Conservation (phyloP, 2,888 invertebrate species). For the Hypomecis punctinalis region DNA sequence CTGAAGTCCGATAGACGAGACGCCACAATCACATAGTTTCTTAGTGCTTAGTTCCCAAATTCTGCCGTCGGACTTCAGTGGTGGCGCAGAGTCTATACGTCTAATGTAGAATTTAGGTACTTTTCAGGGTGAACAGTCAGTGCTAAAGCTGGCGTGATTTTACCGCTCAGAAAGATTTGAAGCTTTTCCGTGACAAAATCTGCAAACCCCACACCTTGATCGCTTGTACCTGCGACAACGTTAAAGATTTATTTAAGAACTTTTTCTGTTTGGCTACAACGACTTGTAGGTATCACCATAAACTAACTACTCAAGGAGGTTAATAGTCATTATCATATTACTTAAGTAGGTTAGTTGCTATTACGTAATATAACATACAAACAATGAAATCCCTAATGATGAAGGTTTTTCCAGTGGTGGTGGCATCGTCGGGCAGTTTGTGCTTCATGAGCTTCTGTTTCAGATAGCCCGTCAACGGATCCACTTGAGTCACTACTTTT, state of each 20-base stretch:
- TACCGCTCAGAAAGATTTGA: constrained; percentile 69
- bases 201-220: constrained; percentile 78
- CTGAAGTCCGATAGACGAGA: too few relatives aligned
- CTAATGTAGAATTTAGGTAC: constrained; percentile 55
- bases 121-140: constrained; percentile 81
- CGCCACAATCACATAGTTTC: too few relatives aligned
- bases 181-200: constrained; percentile 79
- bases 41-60: too few relatives aligned
- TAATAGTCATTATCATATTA: too few relatives aligned
- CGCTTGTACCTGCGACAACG: constrained; percentile 63
- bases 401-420: constrained; percentile 75
- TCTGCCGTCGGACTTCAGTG: too few relatives aligned
- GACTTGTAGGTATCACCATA: too few relatives aligned
- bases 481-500: constrained; percentile 58
- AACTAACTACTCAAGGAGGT: too few relatives aligned
- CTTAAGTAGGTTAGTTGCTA: too few relatives aligned
- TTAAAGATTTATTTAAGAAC: background rate
- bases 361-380: constrained; percentile 66
- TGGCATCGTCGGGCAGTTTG: constrained; percentile 79
- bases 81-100: background rate
- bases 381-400: constrained; percentile 83
- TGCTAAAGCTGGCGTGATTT: constrained; percentile 65
- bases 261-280: too few relatives aligned
- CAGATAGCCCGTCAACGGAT: constrained; percentile 57
- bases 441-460: constrained; percentile 65